Base-by-base conservation (phyloP, 2,113 vertebrate genomes). In the Rallus limicola region DNA sequence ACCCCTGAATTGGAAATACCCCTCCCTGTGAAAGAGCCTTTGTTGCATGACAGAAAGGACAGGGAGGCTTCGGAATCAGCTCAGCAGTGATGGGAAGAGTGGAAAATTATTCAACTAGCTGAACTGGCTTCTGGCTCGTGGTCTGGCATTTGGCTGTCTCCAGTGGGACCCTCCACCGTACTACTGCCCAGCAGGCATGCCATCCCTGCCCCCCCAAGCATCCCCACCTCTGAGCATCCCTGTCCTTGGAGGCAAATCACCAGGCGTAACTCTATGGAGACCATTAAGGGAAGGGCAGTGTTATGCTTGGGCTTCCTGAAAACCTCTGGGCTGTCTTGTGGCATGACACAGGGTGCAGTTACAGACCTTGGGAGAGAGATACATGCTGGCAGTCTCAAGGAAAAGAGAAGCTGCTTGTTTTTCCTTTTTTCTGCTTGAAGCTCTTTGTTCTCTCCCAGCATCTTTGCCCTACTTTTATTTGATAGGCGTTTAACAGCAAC, bases 1-100 rank as follows among this genome's bases (percentile, higher is more conserved):
- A 53, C 69, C 50, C 62, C 92, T 94, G 68, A 93, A 96, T 93
- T 92, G 82, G 82, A 96, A 97, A 69, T 52, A 60, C 78, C 56
- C 81, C 82, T 96, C 74, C 91, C 44, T 62, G 24, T 79, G 31
- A 96, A 95, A 96, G 26, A 80, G 59, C 67, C 50, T 96, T 95
- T 95, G 71, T 95, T 89, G n/a, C 53, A 28, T 1, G 46, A 40
- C 8, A 52, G 69, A 94, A 95, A 94, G 62, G 70, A 85, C 26
- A 8, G 55, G 48, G 70, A 74, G 55, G 77, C 48, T 48, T 48
- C 64, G 70, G 59, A 31, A 70, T 4, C 28, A 62, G 59, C 81
- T 87, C 68, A 58, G 64, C 33, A 44, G 77, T 7, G 28, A 24
- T 38, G 81, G 19, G 63, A 20, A n/a, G 58, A 82, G 69, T 62